Conservation (phyloP, 2,888 invertebrate species). For the Athripsodes cinereus region DNA sequence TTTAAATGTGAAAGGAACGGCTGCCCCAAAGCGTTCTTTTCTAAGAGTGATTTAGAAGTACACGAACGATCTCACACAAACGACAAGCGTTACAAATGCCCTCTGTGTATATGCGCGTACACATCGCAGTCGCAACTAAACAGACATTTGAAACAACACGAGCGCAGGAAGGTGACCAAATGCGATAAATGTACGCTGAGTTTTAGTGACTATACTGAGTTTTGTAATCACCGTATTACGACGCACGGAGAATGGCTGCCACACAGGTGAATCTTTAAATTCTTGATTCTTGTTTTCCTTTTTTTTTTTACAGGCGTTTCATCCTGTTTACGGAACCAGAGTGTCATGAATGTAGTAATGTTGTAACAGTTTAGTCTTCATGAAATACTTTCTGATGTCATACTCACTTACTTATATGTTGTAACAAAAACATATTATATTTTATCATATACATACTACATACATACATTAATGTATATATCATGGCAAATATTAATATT, state of each 20-base stretch:
- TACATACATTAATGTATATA: too few species aligned
- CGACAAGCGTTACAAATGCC: constrained; percentile 27
- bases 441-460: too few species aligned
- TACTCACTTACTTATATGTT: too few species aligned
- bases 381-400: too few species aligned
- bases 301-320: too few species aligned
- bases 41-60: constrained; percentile 26
- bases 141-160: constrained; percentile 29
- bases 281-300: too few species aligned
- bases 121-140: constrained; percentile 28
- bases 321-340: too few species aligned
- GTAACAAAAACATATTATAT: too few species aligned
- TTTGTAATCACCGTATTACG: constrained; percentile 27
- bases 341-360: too few species aligned
- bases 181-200: constrained; percentile 29
- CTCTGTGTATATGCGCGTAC: constrained; percentile 27
- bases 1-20: constrained; percentile 28
- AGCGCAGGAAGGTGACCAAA: constrained; percentile 23
- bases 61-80: constrained; percentile 29
- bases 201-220: constrained; percentile 27
- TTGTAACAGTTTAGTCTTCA: too few species aligned
- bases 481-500: too few species aligned
- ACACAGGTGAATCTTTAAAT: too few species aligned
- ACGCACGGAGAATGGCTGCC: constrained; percentile 29
- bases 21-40: constrained; percentile 29